Base-by-base conservation (phyloP, 2,888 invertebrate species). In the Lomographa bimaculata region DNA sequence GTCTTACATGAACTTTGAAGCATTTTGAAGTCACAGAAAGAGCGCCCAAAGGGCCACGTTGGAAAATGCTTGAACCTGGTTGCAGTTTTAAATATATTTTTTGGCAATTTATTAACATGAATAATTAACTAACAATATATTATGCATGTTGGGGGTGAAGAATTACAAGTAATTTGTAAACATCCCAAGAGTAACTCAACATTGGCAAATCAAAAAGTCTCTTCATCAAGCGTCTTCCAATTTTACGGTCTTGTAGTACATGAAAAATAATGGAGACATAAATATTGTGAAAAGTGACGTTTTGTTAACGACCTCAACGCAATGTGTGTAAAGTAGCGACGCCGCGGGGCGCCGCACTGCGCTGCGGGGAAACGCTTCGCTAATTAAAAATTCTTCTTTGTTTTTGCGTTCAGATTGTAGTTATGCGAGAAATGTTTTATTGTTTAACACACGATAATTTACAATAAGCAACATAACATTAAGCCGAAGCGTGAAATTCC, bases 231-330 rank as follows among this genome's bases (percentile, higher is more conserved):
- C 51, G 63, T 64, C 70, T 68, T 70, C 64, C 58, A 67, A 69
- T 64, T 78, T 81, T 75, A 82, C 68, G 72, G 76, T 71, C 76
- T 79, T 43, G 71, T 81, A 72, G 67, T 69, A 69, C 64, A 72
- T 79, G 79, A 80, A 81, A 81, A 77, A 79, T 81, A 81, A 82
- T 81, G 79, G 77, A 82, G 79, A 82, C 81, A 83, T 85, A 82
- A 82, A 83, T 82, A 83, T 79, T 66, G 75, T 79, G 78, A 83
- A 84, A 80, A 80, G 71, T 79, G 84, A 82, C 82, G 78, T 86
- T 81, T 79, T 64, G 77, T 83, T 81, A 85, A 85, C 79, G 83
- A 82, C 64, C 66, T 64, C 64, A 54, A 60, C 57, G 77, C 79
- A 73, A 75, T 66, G 79, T 75, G 79, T 75, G 69, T 81, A 76